Evolutionary conservation across 2,797 vertebrate genomes (phyloP).

Genomic region (Hemitrygon akajei): DNA sequence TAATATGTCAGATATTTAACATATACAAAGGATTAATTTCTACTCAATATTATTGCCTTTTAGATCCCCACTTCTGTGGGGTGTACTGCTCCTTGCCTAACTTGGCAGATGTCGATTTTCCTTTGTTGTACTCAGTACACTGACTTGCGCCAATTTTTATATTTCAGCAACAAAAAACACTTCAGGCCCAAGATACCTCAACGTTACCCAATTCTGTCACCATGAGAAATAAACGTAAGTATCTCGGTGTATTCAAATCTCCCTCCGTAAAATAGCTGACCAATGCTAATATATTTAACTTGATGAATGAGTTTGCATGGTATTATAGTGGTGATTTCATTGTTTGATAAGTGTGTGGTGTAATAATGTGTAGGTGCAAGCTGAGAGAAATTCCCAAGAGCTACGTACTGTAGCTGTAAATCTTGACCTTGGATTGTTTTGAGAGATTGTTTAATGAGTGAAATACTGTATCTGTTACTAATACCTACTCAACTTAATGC

Average conservation of each 20-base stretch:
- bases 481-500: background rate
- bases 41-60: too few species aligned
- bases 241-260: background rate
- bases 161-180: conserved; percentile 68
- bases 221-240: conserved; percentile 84
- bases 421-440: too few species aligned
- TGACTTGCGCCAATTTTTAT: conserved; percentile 39
- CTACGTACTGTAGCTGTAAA: background rate
- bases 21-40: too few species aligned
- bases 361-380: background rate
- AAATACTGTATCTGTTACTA: background rate
- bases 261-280: too few species aligned
- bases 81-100: background rate
- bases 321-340: background rate
- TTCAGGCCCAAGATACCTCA: conserved; percentile 68
- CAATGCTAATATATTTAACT: background rate
- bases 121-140: background rate
- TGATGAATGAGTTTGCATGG: background rate
- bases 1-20: too few species aligned
- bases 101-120: background rate
- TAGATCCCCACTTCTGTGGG: too few species aligned
- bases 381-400: background rate
- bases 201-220: conserved; percentile 69
- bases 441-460: background rate
- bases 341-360: background rate